These are phyloP conservation scores for Hemichromis elongatus DNA, from an alignment of 2,113 vertebrate genomes.

Conservation along the genomic window DNA sequence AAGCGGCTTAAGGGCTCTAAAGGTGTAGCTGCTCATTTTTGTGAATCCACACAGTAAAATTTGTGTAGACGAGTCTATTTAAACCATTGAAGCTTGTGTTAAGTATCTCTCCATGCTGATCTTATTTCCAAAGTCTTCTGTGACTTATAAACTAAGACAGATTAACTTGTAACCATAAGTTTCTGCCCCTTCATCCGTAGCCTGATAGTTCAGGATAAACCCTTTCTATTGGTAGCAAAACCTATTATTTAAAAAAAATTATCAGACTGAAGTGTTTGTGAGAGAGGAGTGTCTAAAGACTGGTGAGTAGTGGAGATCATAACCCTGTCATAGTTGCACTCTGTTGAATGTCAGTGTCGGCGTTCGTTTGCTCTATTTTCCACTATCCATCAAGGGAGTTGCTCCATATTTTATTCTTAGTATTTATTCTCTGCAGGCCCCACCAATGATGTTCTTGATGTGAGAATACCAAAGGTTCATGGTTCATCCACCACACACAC, in stretches of 20 bases:
- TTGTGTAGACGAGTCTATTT: neutral
- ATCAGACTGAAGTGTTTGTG: neutral
- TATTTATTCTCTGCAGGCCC: constrained; percentile 39
- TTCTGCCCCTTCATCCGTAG: neutral
- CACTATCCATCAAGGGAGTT: constrained; percentile 57
- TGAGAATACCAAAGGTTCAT: constrained; percentile 52
- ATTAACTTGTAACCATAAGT: neutral
- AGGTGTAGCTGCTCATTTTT: neutral
- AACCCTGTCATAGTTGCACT: constrained; percentile 27
- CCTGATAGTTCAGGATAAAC: neutral
- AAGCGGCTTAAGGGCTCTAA: constrained; percentile 26
- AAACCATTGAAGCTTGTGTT: neutral
- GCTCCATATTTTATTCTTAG: constrained; percentile 77
- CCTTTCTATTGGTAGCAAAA: neutral
- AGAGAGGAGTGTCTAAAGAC: neutral
- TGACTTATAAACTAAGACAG: neutral
- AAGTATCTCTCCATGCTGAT: neutral
- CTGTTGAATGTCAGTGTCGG: constrained; percentile 38
- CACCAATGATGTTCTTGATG: constrained; percentile 51
- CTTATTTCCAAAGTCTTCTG: neutral
- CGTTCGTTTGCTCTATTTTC: constrained; percentile 63
- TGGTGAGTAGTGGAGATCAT: neutral
- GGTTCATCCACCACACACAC: constrained; percentile 29
- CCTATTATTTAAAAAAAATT: neutral
- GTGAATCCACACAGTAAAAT: neutral